phyloP scores from a whole-genome alignment of 2,888 invertebrate species.

The Hipparchia sbordonii region DNA sequence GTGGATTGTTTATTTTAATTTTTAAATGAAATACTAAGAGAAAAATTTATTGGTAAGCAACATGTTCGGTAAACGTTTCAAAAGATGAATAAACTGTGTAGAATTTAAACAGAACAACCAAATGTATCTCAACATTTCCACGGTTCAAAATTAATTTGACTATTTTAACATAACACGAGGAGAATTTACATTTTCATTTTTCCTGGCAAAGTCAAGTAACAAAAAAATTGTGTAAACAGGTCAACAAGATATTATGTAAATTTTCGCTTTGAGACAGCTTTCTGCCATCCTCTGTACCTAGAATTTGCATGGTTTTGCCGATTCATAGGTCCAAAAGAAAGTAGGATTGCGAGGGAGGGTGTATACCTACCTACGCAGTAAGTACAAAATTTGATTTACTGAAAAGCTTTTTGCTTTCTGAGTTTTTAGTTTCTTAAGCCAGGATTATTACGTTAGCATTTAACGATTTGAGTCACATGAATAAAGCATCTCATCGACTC shows the following conservation, averaged over 20 bases:
- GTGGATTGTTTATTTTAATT: no score
- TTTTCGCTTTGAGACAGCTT: conserved; percentile 23
- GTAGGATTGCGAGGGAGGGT: background rate
- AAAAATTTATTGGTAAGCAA: background rate
- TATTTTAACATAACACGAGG: conserved; percentile 1
- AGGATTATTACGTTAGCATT: no score
- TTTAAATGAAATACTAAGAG: background rate
- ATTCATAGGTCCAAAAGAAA: conserved; percentile 12
- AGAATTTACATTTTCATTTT: conserved; percentile 14
- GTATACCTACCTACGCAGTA: background rate
- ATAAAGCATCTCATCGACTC: no score
- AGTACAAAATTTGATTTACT: background rate
- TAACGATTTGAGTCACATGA: no score
- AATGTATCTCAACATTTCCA: conserved; percentile 11
- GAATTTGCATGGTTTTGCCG: conserved; percentile 30
- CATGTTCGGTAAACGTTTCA: background rate
- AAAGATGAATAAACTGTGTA: background rate
- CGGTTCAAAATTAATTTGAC: conserved; percentile 17
- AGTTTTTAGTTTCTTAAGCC: background rate
- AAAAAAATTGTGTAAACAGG: conserved; percentile 34
- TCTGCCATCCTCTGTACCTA: conserved; percentile 9
- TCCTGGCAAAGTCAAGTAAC: conserved; percentile 23
- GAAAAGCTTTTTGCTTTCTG: background rate
- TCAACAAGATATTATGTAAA: conserved; percentile 38
- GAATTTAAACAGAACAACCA: background rate